Evolutionary conservation across 2,113 vertebrate species (phyloP).

Genomic region (Rhinogobius similis): DNA sequence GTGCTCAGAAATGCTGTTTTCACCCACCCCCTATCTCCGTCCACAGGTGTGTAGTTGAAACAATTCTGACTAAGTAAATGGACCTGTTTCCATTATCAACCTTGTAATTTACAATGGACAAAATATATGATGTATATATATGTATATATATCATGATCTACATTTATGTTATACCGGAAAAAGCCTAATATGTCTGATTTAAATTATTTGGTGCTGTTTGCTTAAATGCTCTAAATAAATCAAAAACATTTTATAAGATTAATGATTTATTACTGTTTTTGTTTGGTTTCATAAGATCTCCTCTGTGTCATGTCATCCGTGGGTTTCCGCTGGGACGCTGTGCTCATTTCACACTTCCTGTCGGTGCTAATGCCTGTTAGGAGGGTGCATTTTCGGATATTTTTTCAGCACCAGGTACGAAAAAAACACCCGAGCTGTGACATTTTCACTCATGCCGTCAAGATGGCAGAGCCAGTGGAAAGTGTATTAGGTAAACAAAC

Average conservation of each 20-base stretch:
- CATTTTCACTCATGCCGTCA: conserved; percentile 61
- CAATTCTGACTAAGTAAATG: too few species aligned
- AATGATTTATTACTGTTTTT: neutral
- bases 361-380: conserved; percentile 10
- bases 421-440: conserved; percentile 29
- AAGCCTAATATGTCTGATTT: neutral
- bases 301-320: conserved; percentile 18
- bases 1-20: too few species aligned
- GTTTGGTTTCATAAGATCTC: conserved; percentile 12
- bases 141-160: too few species aligned
- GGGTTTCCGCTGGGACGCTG: neutral
- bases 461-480: conserved; percentile 20
- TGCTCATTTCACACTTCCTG: conserved; percentile 32
- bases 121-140: too few species aligned
- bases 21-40: too few species aligned
- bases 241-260: neutral
- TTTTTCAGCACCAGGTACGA: conserved; percentile 24
- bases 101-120: too few species aligned
- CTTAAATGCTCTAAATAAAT: neutral
- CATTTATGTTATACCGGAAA: too few species aligned
- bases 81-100: too few species aligned
- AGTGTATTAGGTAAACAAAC: conserved; percentile 48
- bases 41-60: too few species aligned
- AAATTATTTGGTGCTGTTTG: neutral
- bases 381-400: conserved; percentile 23